These are phyloP conservation scores for Dolichotis patagonum DNA, from an alignment of 2,113 vertebrate species.

Conservation along the genomic window DNA sequence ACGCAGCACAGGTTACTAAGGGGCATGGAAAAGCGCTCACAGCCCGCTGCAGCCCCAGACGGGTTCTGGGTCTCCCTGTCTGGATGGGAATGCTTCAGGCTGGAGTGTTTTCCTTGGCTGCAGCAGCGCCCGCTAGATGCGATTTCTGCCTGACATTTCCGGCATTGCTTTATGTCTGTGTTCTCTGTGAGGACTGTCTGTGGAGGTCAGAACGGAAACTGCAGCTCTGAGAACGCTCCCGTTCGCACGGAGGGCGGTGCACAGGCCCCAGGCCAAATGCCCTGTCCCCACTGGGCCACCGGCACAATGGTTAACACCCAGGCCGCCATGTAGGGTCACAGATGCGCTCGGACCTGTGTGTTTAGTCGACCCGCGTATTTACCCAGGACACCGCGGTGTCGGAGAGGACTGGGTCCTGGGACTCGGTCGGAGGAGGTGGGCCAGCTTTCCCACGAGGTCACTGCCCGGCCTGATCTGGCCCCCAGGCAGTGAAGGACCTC, in stretches of 20 bases:
- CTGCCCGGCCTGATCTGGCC: constrained; percentile 46
- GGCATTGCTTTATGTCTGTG: constrained; percentile 86
- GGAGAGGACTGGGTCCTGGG: constrained; percentile 56
- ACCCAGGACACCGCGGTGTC: constrained; percentile 74
- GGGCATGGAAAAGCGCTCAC: constrained; percentile 78
- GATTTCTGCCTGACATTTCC: constrained; percentile 86
- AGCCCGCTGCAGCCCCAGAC: constrained; percentile 77
- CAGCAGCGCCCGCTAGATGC: constrained; percentile 80
- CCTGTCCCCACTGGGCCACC: constrained; percentile 70
- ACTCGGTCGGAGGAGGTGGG: constrained; percentile 4
- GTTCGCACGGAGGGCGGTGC: constrained; percentile 80
- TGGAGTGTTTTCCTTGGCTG: constrained; percentile 87
- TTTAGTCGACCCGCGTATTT: constrained; percentile 83
- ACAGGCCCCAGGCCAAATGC: constrained; percentile 77
- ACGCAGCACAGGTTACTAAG: constrained; percentile 78
- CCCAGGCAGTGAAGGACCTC: not conserved
- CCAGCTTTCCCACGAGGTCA: constrained; percentile 58
- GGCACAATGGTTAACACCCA: constrained; percentile 85
- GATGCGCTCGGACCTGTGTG: constrained; percentile 67
- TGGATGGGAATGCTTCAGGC: constrained; percentile 86
- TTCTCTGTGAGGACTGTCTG: constrained; percentile 81
- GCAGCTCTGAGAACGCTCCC: constrained; percentile 85
- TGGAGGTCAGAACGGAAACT: constrained; percentile 87
- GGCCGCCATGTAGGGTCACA: constrained; percentile 71
- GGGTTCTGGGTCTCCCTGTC: constrained; percentile 79